Evolutionary conservation across 2,113 vertebrate species (phyloP).

Genomic region (Pandion haliaetus): DNA sequence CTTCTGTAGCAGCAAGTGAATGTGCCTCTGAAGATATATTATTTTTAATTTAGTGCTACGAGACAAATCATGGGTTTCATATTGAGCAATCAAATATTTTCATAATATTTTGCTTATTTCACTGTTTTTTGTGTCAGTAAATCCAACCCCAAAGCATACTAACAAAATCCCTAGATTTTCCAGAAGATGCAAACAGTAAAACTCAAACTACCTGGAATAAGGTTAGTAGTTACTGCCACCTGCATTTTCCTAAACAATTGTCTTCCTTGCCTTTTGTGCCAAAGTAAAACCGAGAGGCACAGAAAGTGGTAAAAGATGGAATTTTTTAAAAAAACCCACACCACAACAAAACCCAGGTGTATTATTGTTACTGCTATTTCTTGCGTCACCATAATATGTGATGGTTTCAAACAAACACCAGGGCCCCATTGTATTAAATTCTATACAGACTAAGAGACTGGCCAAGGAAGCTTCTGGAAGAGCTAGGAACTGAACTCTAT

Average conservation of each 20-base stretch:
- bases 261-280: background rate
- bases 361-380: background rate
- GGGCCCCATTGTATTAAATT: background rate
- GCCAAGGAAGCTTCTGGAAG: background rate
- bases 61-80: background rate
- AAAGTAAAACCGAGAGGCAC: background rate
- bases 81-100: background rate
- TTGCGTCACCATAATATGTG: background rate
- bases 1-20: background rate
- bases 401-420: background rate
- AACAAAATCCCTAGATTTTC: background rate
- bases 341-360: background rate
- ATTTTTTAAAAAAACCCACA: background rate
- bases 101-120: background rate
- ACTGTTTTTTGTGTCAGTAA: background rate
- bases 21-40: background rate
- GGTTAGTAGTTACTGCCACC: background rate
- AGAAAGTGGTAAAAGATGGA: background rate
- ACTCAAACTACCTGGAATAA: background rate
- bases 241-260: background rate
- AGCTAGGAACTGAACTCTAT: background rate
- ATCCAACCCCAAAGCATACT: background rate
- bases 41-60: background rate
- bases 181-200: background rate
- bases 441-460: background rate